Evolutionary conservation across 2,113 vertebrate species (phyloP), one percentile per base, ranked within the genome.

Genomic region (Hoplias malabaricus): DNA sequence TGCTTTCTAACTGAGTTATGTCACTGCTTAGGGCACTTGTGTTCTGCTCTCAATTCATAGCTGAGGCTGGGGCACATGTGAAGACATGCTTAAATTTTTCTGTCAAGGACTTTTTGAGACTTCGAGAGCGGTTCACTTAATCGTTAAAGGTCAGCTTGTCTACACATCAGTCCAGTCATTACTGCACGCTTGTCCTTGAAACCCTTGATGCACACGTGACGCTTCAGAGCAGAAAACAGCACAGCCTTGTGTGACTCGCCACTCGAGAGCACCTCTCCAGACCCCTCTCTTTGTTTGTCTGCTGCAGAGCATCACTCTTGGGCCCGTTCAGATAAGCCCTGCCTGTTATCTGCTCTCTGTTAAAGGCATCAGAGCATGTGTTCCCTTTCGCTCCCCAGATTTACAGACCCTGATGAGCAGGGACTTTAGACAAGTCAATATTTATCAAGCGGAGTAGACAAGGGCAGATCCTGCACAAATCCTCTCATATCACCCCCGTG

Each of bases 401-500:
- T 80, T 81, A 79, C 72, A 75, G 72, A 69, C 67, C 61, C 73
- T 63, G 70, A 82, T 69, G 65, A 69, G 71, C 43, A 16, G 43
- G 14, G 56, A 76, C 76, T 75, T 84, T 42, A 54, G 34, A 53
- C 68, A 48, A 84, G 83, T 84, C 79, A 79, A 79, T 82, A 81
- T 82, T 79, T 84, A 81, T 81, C 76, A 79, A 81, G 79, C 23
- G 16, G 12, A 62, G 61, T 63, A 68, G 79, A 75, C 71, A 68
- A 73, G 72, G 76, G 43, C 79, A 81, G 67, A 81, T 81, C 72
- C 79, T 81, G 54, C 63, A 21, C 61, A 69, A 75, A 74, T 56
- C 73, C 76, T 63, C 73, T 79, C 38, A 78, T 69, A 57, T 80
- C 50, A 21, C 74, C 63, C 69, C 34, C 29, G 36, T 62, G 74